These are phyloP conservation scores for Oreamnos americanus DNA, from an alignment of 2,113 vertebrate species.

Conservation along the genomic window DNA sequence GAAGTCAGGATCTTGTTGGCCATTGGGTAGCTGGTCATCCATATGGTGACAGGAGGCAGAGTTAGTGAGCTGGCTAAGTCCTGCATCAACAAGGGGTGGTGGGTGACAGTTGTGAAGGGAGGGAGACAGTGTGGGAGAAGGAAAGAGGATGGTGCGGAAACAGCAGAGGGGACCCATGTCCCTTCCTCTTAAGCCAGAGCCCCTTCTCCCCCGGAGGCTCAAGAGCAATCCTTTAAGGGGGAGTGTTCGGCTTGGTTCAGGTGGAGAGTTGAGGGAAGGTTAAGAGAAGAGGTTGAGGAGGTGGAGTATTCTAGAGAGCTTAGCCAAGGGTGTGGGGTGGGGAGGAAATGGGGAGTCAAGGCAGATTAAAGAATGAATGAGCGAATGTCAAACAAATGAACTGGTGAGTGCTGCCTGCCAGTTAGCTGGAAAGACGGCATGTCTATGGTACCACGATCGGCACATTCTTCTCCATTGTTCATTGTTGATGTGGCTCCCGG, in stretches of 20 bases:
- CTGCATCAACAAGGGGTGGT: rapidly evolving
- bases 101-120: neutral
- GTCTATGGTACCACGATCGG: rapidly evolving
- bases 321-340: neutral
- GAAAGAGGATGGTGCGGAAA: rapidly evolving
- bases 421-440: neutral
- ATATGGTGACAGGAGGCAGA: neutral
- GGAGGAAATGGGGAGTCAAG: neutral
- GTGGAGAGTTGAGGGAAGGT: neutral
- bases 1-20: neutral
- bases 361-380: neutral
- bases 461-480: conserved; percentile 22
- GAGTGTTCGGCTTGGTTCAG: neutral
- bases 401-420: neutral
- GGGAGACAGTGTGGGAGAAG: neutral
- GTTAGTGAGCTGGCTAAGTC: neutral
- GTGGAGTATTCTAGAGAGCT: neutral
- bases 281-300: neutral
- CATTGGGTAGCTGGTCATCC: no score
- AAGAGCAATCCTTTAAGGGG: neutral
- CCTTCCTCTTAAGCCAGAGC: neutral
- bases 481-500: neutral
- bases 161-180: neutral
- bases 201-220: neutral
- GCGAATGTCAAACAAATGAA: neutral